Percentiles rank a stretch among this genome's conserved stretches.
Conservation (phyloP, 2,797 vertebrate species). For the Synanceia verrucosa region DNA sequence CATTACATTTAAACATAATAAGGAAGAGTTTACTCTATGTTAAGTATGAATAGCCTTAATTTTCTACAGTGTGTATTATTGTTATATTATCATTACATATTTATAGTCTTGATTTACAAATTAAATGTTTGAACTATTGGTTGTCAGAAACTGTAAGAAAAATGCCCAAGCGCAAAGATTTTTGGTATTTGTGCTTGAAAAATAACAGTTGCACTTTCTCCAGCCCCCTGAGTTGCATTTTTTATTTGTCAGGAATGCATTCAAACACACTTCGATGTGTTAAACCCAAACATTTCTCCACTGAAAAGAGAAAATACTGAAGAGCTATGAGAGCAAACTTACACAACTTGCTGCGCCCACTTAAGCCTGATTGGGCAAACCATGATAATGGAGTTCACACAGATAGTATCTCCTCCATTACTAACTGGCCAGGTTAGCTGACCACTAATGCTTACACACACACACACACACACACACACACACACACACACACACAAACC, state of each 20-base stretch:
- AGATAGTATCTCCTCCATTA: constrained; percentile 33
- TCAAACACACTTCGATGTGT: background rate
- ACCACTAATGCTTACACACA: background rate
- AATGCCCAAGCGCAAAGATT: background rate
- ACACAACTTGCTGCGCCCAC: background rate
- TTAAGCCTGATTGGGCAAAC: constrained; percentile 5
- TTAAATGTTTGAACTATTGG: background rate
- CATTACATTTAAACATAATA: background rate
- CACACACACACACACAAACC: background rate
- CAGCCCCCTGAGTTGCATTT: too few species aligned
- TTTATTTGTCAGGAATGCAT: too few species aligned
- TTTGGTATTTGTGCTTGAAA: background rate
- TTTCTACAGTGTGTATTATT: background rate
- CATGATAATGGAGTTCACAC: constrained; percentile 26
- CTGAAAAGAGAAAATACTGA: background rate
- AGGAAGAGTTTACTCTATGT: background rate
- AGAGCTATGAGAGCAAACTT: background rate
- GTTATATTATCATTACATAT: background rate
- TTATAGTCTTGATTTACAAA: background rate
- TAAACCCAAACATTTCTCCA: background rate
- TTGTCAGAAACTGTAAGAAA: background rate
- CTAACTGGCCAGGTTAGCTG: constrained; percentile 21
- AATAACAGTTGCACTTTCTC: too few species aligned
- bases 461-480: constrained; percentile 9
- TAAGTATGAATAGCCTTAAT: background rate